Evolutionary conservation across 2,113 vertebrate species (phyloP).

Genomic region (Burhinus bistriatus): DNA sequence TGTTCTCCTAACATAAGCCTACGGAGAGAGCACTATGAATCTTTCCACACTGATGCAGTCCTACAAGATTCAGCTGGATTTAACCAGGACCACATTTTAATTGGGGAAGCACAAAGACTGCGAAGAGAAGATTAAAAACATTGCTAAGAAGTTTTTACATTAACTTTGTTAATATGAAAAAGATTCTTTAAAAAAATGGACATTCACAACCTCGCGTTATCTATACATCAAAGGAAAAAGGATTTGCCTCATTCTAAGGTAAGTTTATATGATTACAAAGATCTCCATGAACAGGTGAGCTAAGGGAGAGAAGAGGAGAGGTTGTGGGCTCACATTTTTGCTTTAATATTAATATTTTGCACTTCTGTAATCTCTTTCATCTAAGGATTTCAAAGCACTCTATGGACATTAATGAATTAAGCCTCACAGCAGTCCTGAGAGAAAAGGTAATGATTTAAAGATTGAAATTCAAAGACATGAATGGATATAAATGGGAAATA

Average conservation of each 20-base stretch:
- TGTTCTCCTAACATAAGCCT: not conserved
- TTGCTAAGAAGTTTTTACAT: not conserved
- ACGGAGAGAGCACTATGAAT: not conserved
- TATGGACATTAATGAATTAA: slow-evolving; percentile 45
- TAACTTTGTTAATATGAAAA: not conserved
- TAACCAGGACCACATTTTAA: slow-evolving; percentile 16
- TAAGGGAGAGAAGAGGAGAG: not conserved
- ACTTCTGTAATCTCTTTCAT: slow-evolving; percentile 50
- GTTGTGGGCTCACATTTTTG: not conserved
- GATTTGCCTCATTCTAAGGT: not conserved
- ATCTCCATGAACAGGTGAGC: slow-evolving; percentile 8
- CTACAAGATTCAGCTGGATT: not conserved
- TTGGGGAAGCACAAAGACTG: not conserved
- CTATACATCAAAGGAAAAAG: not conserved
- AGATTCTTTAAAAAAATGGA: not conserved
- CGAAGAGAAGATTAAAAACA: not conserved
- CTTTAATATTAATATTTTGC: slow-evolving; percentile 32
- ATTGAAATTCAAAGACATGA: slow-evolving; percentile 23
- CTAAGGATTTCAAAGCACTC: slow-evolving; percentile 53
- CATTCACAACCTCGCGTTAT: not conserved
- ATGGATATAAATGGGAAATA: not conserved
- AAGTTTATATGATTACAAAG: not conserved
- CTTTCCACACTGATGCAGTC: not conserved
- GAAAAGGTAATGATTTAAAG: slow-evolving; percentile 32
- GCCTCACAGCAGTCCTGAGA: slow-evolving; percentile 5